phyloP scores from a whole-genome alignment of 2,113 vertebrate genomes.

The Pomatorhinus ruficollis region DNA sequence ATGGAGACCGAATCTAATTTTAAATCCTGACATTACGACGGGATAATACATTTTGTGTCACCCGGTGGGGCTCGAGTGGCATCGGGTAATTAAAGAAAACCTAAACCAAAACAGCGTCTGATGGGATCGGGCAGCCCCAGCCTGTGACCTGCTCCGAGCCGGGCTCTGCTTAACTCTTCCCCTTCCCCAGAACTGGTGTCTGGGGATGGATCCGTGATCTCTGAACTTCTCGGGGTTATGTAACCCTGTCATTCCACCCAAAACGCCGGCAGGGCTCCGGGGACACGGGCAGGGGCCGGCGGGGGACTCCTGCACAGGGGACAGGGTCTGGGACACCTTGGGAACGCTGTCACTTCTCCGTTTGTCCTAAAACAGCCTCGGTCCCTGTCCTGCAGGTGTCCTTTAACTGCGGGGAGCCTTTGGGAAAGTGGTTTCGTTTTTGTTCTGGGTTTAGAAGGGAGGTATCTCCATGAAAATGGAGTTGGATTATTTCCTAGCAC shows the following conservation, averaged over 20 bases:
- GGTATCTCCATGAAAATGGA: neutral
- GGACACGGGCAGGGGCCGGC: neutral
- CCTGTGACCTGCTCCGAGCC: neutral
- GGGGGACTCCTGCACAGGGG: neutral
- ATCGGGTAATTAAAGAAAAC: conserved; percentile 12
- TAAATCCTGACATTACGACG: conserved; percentile 47
- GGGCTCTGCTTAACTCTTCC: neutral
- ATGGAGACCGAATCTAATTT: conserved; percentile 45
- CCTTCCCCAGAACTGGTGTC: neutral
- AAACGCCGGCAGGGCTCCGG: neutral
- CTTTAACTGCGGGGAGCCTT: neutral
- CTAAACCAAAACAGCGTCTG: neutral
- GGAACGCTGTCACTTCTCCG: neutral
- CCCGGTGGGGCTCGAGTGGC: conserved; percentile 12
- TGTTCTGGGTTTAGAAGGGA: neutral
- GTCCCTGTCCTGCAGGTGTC: conserved; percentile 3
- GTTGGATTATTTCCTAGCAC: fast-evolving
- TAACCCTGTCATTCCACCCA: neutral
- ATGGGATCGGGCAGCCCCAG: neutral
- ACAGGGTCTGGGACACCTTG: neutral
- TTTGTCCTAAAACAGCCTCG: neutral
- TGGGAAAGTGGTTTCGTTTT: neutral
- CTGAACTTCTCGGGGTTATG: neutral
- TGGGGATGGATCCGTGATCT: neutral
- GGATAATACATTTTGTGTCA: conserved; percentile 48